Conservation (phyloP, 2,797 vertebrate genomes). For the Intellagama lesueurii region DNA sequence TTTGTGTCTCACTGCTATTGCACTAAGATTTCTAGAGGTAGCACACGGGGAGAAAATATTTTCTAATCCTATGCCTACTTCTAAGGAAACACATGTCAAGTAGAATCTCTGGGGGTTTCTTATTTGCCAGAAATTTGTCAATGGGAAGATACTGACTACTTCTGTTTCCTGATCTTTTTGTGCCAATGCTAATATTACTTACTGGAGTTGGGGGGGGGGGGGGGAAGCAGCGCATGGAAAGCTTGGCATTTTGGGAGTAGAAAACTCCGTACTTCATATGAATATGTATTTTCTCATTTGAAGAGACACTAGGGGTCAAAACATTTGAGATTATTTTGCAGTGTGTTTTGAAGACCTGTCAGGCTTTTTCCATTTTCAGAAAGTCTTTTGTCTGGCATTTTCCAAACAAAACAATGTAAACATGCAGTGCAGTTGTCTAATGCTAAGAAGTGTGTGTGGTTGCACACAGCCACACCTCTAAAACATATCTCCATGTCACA, state of each 20-base stretch:
- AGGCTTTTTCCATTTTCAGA: slow-evolving; percentile 3
- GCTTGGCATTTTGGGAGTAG: slow-evolving; percentile 44
- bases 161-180: slow-evolving; percentile 63
- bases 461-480: slow-evolving; percentile 57
- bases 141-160: slow-evolving; percentile 54
- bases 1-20: slow-evolving; percentile 67
- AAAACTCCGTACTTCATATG: slow-evolving; percentile 28
- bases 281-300: slow-evolving; percentile 45
- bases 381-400: slow-evolving; percentile 11
- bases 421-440: slow-evolving; percentile 19
- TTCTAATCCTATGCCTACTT: slow-evolving; percentile 57
- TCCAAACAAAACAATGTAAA: slow-evolving; percentile 37
- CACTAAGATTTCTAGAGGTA: slow-evolving; percentile 61
- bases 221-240: slow-evolving; percentile 37
- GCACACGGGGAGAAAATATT: slow-evolving; percentile 58
- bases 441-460: not conserved
- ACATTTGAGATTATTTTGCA: slow-evolving; percentile 46
- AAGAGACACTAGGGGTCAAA: slow-evolving; percentile 13
- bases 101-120: slow-evolving; percentile 61
- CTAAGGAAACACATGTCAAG: slow-evolving; percentile 62
- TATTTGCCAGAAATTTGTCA: slow-evolving; percentile 45
- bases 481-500: slow-evolving; percentile 20
- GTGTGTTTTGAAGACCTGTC: slow-evolving; percentile 44
- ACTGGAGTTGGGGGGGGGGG: not conserved
- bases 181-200: slow-evolving; percentile 33